phyloP scores from a whole-genome alignment of 2,888 invertebrate species.

The Apamea crenata region DNA sequence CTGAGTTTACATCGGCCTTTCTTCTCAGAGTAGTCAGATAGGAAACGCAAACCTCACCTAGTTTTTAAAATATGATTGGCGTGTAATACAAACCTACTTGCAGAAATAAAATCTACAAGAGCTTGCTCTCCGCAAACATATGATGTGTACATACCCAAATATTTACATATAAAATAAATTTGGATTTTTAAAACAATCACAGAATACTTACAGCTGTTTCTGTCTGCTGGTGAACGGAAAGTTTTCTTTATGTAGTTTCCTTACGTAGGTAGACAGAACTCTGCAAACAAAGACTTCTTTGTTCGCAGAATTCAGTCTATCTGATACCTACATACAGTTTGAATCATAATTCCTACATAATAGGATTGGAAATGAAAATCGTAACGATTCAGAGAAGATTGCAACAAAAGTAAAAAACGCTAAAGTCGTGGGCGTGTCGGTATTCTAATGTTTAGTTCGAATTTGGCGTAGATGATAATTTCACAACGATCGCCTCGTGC shows the following conservation, averaged over 20 bases:
- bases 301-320: background rate
- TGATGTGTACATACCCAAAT: background rate
- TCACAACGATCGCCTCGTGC: slow-evolving; percentile 52
- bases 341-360: background rate
- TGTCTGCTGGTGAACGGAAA: background rate
- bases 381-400: background rate
- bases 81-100: background rate
- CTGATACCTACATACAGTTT: background rate
- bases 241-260: background rate
- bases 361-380: background rate
- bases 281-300: background rate
- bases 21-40: too few species aligned
- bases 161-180: background rate
- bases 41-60: background rate
- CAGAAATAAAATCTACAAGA: background rate
- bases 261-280: background rate
- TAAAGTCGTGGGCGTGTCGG: slow-evolving; percentile 4
- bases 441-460: slow-evolving; percentile 29
- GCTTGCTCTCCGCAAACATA: background rate
- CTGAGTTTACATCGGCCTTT: too few species aligned
- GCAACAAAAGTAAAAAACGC: background rate
- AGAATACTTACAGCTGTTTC: background rate
- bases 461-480: slow-evolving; percentile 50
- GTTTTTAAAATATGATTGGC: background rate
- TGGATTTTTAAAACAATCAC: background rate